Conservation (phyloP, 2,888 invertebrate species). For the Pollenia angustigena region DNA sequence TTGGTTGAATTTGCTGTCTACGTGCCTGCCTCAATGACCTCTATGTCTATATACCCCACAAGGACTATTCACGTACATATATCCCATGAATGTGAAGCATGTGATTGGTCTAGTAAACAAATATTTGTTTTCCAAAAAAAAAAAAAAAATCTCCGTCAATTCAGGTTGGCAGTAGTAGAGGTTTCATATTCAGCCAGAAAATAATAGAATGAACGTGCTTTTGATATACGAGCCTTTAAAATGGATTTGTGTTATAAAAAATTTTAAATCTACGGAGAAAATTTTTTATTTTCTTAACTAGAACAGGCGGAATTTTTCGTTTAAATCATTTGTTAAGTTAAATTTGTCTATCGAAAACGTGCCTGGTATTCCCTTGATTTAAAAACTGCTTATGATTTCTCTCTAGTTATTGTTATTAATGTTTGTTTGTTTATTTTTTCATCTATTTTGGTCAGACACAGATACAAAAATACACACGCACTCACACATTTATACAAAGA, state of each 20-base stretch:
- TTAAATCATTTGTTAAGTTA: no score
- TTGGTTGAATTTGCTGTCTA: conserved; percentile 11
- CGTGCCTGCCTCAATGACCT: not conserved
- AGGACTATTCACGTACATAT: not conserved
- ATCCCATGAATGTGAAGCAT: not conserved
- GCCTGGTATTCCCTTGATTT: not conserved
- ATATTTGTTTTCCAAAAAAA: conserved; percentile 9
- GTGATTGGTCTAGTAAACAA: conserved; percentile 1
- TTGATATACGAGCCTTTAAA: not conserved
- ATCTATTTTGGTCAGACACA: no score
- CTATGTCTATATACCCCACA: not conserved
- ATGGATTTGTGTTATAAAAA: not conserved
- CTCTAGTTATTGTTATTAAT: not conserved
- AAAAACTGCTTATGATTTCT: not conserved
- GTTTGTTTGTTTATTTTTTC: no score
- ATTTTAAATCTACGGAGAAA: not conserved
- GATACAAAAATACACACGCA: no score
- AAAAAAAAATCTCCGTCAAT: not conserved
- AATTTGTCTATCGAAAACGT: no score
- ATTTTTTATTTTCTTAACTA: not conserved
- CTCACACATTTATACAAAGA: no score
- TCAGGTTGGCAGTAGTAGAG: no score
- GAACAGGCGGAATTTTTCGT: no score
- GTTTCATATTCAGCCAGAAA: no score
- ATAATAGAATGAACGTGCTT: no score